phyloP scores from a whole-genome alignment of 1,140 invertebrate species.

The Archivesica marissinica region DNA sequence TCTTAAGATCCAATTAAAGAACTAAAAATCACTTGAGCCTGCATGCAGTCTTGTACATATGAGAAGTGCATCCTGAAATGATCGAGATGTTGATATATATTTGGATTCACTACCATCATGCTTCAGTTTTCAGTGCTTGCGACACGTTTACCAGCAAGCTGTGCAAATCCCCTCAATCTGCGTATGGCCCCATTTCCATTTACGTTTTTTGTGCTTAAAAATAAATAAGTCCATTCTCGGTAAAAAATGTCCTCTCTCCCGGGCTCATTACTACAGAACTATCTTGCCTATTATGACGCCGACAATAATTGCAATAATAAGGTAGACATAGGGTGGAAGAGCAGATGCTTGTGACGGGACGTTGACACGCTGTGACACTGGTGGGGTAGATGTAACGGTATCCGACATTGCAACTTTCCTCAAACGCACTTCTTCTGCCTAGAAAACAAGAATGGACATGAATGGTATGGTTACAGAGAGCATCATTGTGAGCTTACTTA shows the following conservation, averaged over 20 bases:
- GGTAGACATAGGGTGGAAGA: slow-evolving; percentile 81
- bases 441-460: slow-evolving; percentile 71
- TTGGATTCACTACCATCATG: not conserved
- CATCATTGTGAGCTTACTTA: too few species aligned
- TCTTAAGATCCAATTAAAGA: not conserved
- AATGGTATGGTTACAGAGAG: too few species aligned
- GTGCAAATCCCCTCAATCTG: not conserved
- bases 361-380: slow-evolving; percentile 69
- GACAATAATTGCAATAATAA: slow-evolving; percentile 83
- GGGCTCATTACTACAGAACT: slow-evolving; percentile 78
- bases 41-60: not conserved
- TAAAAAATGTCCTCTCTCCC: not conserved
- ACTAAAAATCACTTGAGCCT: not conserved
- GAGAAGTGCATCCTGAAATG: too few species aligned
- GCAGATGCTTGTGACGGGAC: slow-evolving; percentile 67
- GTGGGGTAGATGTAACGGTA: slow-evolving; percentile 85
- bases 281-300: slow-evolving; percentile 85
- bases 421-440: slow-evolving; percentile 85
- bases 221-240: slow-evolving; percentile 13
- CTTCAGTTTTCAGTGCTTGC: slow-evolving; percentile 4
- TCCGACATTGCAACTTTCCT: slow-evolving; percentile 87
- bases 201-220: slow-evolving; percentile 33
- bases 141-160: slow-evolving; percentile 6
- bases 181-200: slow-evolving; percentile 38
- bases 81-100: too few species aligned